Base-by-base conservation (phyloP, 2,113 vertebrate species). In the Procavia capensis region DNA sequence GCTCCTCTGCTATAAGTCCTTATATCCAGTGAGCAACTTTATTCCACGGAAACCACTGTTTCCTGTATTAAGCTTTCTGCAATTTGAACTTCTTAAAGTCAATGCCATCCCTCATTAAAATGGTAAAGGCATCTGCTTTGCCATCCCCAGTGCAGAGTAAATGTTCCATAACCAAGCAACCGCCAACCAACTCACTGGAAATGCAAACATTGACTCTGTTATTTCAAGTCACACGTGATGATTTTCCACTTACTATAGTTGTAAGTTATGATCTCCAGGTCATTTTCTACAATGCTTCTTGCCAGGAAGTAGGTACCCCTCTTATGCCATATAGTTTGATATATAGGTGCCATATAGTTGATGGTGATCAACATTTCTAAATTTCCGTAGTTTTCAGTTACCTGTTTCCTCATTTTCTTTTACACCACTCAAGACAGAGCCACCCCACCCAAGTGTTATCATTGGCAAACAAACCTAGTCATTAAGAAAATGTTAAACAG, bases 401-500 rank as follows among this genome's bases (percentile, higher is more conserved):
- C 2, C 20, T 25, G 72, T 74, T 76, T 91, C 57, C 86, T 76
- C 3, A n/a, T 27, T 20, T 63, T 91, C 74, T 63, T 34, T 31
- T 4, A 61, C 24, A 34, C 8, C 41, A 4, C 78, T 72, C 64
- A 93, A 93, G 41, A 66, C 70, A 63, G 43, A 93, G 45, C 64
- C 29, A 82, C 25, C 59, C 34, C 57, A 92, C 54, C n/a, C 85
- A 82, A 39, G 75, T 95, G 14, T 95, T 95, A 85, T 95, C 82
- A 88, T 27, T 94, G 94, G 92, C 29, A 86, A 63, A 81, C 90
- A 64, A 82, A 57, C 54, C 54, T 27, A 70, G 1, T 91, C 68
- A 89, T 74, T 81, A 93, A 95, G 85, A 43, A 89, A 95, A 92
- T 86, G 10, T 85, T 96, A 84, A 68, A 63, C 74, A 86, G 70